Percentiles rank a stretch among this genome's conserved stretches.
Evolutionary conservation across 2,888 invertebrate genomes (phyloP).

Genomic region (Neoitamus cyanurus): DNA sequence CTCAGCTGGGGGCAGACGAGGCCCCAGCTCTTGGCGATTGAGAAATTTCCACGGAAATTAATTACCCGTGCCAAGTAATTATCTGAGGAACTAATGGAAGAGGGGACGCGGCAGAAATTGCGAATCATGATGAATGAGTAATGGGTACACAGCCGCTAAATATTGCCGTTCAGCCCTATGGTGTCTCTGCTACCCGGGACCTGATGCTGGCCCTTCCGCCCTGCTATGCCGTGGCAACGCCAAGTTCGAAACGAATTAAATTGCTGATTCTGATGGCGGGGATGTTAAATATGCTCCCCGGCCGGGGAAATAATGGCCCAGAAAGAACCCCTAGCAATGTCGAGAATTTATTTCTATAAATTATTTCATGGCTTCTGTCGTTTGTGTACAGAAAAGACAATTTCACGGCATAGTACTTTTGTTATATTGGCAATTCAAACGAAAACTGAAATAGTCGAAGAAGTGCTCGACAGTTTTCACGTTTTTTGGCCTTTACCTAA

Average conservation of each 20-base stretch:
- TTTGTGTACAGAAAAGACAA: neutral
- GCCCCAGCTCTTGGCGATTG: neutral
- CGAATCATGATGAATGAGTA: constrained; percentile 33
- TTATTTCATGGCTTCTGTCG: neutral
- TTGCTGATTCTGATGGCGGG: neutral
- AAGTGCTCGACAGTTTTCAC: neutral
- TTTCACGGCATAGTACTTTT: neutral
- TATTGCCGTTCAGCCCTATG: neutral
- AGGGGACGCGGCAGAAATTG: neutral
- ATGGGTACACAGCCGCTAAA: constrained; percentile 27
- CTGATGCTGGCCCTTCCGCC: neutral
- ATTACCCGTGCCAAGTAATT: constrained; percentile 34
- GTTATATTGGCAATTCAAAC: neutral
- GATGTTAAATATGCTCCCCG: neutral
- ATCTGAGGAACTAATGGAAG: constrained; percentile 17
- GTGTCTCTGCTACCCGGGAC: neutral
- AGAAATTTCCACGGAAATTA: constrained; percentile 34
- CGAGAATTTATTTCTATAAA: constrained; percentile 16
- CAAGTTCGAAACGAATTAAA: constrained; percentile 13
- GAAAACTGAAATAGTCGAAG: neutral
- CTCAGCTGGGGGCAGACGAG: neutral
- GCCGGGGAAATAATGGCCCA: neutral
- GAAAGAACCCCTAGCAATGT: neutral
- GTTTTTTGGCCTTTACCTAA: too few species aligned
- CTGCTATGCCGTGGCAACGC: neutral